Evolutionary conservation across 2,797 vertebrate species (phyloP), one percentile per base, ranked within the genome.

Genomic region (Malacoraja senta): DNA sequence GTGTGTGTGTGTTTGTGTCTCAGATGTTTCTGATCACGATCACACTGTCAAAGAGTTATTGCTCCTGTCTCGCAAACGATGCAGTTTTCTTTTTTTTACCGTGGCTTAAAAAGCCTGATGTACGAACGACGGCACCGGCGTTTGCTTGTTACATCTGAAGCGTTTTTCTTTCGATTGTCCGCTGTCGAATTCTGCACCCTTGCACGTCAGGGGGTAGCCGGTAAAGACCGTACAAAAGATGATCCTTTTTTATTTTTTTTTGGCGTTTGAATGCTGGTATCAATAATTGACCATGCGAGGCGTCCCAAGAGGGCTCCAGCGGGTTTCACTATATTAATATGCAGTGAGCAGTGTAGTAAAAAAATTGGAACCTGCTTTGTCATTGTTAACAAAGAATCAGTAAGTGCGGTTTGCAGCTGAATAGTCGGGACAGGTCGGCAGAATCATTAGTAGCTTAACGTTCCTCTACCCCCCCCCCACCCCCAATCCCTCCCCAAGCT

Each of bases 341-440:
- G 72, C 90, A 92, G 44, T 58, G 53, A 92, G 90, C 53, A 29
- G 71, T 92, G 90, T 71, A 53, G 76, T 92, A 92, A 76, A 92
- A 92, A n/a, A 53, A 29, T 35, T 92, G 71, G 68, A 92, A 74
- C 38, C 44, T 76, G 90, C 71, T 92, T 58, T 92, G 68, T 76
- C 90, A 92, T 76, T 53, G 90, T 44, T 92, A 92, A 92, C 65
- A 58, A 74, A 74, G 90, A 92, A 92, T 76, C 38, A 26, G 71
- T 91, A 76, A 92, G 53, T 74, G 68, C 44, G 44, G 71, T 76
- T 92, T 76, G 44, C 72, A 92, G 24, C 53, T 53, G 24, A 92
- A n/a, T 74, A 38, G 7, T 91, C 72, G 24, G 24, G 71, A 38
- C 72, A n/a, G 13, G 1, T 2, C 63, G 68, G 84, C 84, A 74